These are phyloP conservation scores for Micronycteris hirsuta DNA, from an alignment of 2,113 vertebrate genomes.

Conservation along the genomic window DNA sequence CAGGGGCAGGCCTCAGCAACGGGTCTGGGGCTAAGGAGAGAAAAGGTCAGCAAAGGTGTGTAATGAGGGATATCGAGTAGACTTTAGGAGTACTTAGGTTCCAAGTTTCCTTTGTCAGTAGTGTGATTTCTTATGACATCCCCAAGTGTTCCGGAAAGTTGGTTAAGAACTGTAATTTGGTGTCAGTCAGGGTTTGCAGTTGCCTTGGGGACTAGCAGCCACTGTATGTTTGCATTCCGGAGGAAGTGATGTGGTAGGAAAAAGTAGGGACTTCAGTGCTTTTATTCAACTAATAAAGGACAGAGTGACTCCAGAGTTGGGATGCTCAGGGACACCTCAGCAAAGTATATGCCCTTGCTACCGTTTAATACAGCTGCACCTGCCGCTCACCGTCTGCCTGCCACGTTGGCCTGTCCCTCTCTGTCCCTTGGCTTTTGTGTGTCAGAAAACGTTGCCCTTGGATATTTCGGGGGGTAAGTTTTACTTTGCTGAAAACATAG, in stretches of 20 bases:
- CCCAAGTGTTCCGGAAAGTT: neutral
- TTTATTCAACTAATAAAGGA: conserved; percentile 23
- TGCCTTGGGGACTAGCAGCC: neutral
- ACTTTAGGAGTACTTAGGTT: neutral
- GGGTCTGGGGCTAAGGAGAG: neutral
- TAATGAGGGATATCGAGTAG: neutral
- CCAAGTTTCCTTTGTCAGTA: neutral
- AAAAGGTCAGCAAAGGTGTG: neutral
- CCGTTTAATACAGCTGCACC: fast-evolving
- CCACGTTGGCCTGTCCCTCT: neutral
- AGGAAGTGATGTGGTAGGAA: neutral
- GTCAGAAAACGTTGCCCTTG: neutral
- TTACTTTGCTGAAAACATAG: conserved; percentile 7
- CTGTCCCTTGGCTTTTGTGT: neutral
- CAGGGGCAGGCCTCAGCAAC: neutral
- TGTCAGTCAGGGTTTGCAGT: neutral
- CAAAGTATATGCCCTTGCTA: neutral
- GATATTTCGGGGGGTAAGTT: neutral
- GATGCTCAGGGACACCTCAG: neutral
- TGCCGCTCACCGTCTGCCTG: neutral
- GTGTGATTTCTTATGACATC: neutral
- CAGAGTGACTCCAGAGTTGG: neutral
- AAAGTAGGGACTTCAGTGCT: neutral
- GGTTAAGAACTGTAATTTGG: neutral
- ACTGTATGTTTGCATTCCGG: neutral